A percentile compares a stretch with the other conserved stretches of the same genome.
phyloP scores from a whole-genome alignment of 2,797 vertebrate species.

The Ispidina lecontei region DNA sequence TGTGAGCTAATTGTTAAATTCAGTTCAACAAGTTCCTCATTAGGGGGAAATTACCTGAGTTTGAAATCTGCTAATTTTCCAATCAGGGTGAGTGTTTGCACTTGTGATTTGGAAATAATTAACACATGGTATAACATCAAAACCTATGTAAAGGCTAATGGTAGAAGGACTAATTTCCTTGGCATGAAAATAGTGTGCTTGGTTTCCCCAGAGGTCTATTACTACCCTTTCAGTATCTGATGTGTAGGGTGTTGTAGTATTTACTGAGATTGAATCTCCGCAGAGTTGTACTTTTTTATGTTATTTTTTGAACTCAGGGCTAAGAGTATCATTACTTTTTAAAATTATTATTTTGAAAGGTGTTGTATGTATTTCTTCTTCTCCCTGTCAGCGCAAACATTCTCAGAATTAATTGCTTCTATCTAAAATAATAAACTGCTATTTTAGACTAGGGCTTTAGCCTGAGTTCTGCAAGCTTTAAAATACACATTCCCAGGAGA shows the following conservation, averaged over 20 bases:
- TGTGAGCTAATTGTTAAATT: constrained; percentile 84
- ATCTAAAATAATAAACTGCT: background rate
- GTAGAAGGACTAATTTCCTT: constrained; percentile 63
- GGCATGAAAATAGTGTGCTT: background rate
- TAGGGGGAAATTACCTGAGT: constrained; percentile 83
- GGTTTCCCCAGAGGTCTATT: background rate
- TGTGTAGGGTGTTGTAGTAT: background rate
- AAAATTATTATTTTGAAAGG: background rate
- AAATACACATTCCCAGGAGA: rapidly evolving
- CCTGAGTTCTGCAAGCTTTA: background rate
- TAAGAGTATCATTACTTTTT: background rate
- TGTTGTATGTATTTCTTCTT: background rate
- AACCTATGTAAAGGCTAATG: constrained; percentile 76
- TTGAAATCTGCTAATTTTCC: constrained; percentile 85
- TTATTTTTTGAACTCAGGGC: background rate
- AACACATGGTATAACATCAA: constrained; percentile 80
- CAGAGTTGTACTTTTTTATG: background rate
- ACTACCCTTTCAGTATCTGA: background rate
- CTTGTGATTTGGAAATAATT: constrained; percentile 85
- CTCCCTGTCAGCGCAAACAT: background rate
- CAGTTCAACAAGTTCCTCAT: constrained; percentile 85
- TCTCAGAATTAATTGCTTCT: background rate
- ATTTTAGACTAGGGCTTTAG: background rate
- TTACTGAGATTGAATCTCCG: background rate
- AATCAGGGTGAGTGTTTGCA: constrained; percentile 85